phyloP scores from a whole-genome alignment of 2,888 invertebrate genomes.

The Andricus curvator region DNA sequence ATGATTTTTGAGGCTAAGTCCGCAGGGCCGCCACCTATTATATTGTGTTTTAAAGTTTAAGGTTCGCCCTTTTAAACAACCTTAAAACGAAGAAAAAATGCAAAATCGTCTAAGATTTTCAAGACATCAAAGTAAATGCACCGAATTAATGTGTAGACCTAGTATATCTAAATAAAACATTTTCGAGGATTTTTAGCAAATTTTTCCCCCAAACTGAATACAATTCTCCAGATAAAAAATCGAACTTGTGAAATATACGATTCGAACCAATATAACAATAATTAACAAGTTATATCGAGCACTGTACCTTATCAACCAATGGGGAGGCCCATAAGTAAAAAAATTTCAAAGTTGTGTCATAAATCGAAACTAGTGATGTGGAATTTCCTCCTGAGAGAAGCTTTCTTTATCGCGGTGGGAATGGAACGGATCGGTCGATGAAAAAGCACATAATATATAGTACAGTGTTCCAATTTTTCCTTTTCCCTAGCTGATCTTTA shows the following conservation, averaged over 20 bases:
- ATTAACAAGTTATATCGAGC: slow-evolving; percentile 3
- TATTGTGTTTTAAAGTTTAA: no score
- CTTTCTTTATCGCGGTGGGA: slow-evolving; percentile 32
- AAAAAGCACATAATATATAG: slow-evolving; percentile 38
- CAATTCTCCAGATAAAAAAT: neutral
- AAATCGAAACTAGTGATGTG: slow-evolving; percentile 38
- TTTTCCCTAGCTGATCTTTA: slow-evolving; percentile 1
- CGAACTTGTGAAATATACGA: neutral
- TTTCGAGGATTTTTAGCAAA: no score
- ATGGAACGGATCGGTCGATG: slow-evolving; percentile 34
- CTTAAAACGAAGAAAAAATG: no score
- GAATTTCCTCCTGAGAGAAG: slow-evolving; percentile 36
- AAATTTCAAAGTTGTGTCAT: slow-evolving; percentile 37
- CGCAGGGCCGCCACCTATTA: no score
- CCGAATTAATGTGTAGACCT: no score
- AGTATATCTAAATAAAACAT: no score
- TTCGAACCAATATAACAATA: neutral
- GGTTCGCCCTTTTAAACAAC: no score
- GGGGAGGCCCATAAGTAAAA: slow-evolving; percentile 18
- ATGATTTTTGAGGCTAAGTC: no score
- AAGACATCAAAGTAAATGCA: no score
- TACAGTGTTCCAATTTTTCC: slow-evolving; percentile 19
- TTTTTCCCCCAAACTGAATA: no score
- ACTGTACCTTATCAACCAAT: slow-evolving; percentile 19
- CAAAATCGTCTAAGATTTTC: no score